Evolutionary conservation across 53 echinoderm and acorn worm species (phyloP).

Genomic region (Apostichopus leukothele): DNA sequence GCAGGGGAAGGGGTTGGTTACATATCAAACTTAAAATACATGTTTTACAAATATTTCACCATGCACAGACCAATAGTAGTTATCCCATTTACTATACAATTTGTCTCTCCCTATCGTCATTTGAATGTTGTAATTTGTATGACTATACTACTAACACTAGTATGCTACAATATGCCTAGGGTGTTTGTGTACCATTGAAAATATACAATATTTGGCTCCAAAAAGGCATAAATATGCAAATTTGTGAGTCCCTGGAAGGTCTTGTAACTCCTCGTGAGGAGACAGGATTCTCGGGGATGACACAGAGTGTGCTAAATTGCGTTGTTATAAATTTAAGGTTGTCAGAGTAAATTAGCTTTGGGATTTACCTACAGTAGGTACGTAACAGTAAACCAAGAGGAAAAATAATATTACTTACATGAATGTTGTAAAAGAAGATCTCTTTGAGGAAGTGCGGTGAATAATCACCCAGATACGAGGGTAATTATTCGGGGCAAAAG

Average conservation of each 20-base stretch:
- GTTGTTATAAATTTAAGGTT: not conserved
- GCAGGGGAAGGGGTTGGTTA: too few species aligned
- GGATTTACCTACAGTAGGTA: not conserved
- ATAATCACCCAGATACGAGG: not conserved
- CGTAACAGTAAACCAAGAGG: not conserved
- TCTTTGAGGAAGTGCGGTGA: not conserved
- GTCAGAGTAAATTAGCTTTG: not conserved
- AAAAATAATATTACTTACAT: not conserved
- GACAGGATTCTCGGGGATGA: not conserved
- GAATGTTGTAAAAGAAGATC: not conserved
- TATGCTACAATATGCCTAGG: too few species aligned
- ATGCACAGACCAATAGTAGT: too few species aligned
- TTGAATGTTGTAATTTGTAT: too few species aligned
- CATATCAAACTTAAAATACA: too few species aligned
- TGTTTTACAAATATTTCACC: too few species aligned
- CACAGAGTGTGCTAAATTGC: not conserved
- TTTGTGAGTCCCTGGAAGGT: not conserved
- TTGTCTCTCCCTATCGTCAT: too few species aligned
- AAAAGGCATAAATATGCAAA: not conserved
- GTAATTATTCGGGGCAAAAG: not conserved
- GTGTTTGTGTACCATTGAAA: too few species aligned
- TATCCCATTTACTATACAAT: too few species aligned
- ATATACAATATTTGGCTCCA: too few species aligned
- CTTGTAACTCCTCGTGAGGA: not conserved
- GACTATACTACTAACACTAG: too few species aligned